Evolutionary conservation across 2,888 invertebrate genomes (phyloP).

Genomic region (Cheilosia vernalis): DNA sequence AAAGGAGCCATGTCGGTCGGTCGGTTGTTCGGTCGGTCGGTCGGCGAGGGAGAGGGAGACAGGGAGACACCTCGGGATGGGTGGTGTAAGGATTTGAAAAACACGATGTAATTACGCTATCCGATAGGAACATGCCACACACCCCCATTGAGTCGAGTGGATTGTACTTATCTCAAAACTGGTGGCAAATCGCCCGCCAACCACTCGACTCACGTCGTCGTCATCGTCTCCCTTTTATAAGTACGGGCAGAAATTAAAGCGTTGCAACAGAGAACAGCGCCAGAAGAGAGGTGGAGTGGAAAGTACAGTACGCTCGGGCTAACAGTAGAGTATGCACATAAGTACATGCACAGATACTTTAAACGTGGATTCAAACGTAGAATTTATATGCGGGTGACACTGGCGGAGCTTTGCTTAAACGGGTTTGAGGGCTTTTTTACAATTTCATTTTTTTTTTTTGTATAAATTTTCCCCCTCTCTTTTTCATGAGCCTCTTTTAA

Average conservation of each 20-base stretch:
- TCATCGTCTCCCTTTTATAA: constrained; percentile 32
- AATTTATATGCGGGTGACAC: constrained; percentile 30
- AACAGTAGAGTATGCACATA: constrained; percentile 34
- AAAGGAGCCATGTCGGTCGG: constrained; percentile 42
- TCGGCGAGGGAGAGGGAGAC: neutral
- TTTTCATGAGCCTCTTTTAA: constrained; percentile 6
- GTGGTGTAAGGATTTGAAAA: constrained; percentile 28
- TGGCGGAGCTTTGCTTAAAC: constrained; percentile 54
- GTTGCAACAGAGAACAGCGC: neutral
- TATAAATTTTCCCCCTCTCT: constrained; percentile 13
- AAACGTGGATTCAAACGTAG: constrained; percentile 26
- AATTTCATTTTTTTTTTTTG: too few relatives aligned
- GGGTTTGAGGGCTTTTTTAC: constrained; percentile 27
- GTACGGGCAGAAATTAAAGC: constrained; percentile 11
- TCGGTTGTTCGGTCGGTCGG: neutral
- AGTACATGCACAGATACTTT: constrained; percentile 13
- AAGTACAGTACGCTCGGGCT: constrained; percentile 49
- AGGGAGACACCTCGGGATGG: neutral
- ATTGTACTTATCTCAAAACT: constrained; percentile 78
- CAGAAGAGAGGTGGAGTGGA: constrained; percentile 11
- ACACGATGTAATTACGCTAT: constrained; percentile 67
- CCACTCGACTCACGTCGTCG: constrained; percentile 54
- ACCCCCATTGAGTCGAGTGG: constrained; percentile 77
- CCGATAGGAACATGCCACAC: constrained; percentile 59
- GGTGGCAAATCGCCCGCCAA: constrained; percentile 67